phyloP scores from a whole-genome alignment of 2,113 vertebrate species.

The Phaethon lepturus region DNA sequence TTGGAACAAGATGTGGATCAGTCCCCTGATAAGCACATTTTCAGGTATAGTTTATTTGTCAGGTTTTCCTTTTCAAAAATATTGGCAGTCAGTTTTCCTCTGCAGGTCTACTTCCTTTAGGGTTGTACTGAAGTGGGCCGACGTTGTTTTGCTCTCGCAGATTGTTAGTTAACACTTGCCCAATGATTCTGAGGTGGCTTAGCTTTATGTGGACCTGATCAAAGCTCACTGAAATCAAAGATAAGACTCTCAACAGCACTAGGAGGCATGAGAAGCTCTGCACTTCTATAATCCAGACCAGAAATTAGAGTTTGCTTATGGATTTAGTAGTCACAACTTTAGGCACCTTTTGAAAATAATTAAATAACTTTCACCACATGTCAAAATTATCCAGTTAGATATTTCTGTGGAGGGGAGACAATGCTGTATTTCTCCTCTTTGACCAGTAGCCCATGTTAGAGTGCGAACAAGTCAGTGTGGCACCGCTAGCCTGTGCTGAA shows the following conservation, averaged over 20 bases:
- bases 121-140: background rate
- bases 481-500: background rate
- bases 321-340: background rate
- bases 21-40: background rate
- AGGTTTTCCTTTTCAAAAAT: constrained; percentile 4
- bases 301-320: background rate
- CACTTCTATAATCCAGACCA: background rate
- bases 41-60: background rate
- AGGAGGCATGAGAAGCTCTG: background rate
- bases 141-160: background rate
- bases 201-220: background rate
- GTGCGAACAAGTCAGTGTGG: background rate
- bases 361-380: background rate
- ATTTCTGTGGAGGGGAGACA: background rate
- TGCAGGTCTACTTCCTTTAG: background rate
- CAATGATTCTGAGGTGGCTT: background rate
- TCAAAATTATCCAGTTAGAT: background rate
- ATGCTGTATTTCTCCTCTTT: background rate
- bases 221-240: background rate
- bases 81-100: background rate
- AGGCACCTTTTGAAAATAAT: background rate
- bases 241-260: background rate
- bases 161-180: background rate
- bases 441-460: background rate
- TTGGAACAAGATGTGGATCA: background rate